Base-by-base conservation (phyloP, 2,113 vertebrate species). In the Sylvilagus bachmani region DNA sequence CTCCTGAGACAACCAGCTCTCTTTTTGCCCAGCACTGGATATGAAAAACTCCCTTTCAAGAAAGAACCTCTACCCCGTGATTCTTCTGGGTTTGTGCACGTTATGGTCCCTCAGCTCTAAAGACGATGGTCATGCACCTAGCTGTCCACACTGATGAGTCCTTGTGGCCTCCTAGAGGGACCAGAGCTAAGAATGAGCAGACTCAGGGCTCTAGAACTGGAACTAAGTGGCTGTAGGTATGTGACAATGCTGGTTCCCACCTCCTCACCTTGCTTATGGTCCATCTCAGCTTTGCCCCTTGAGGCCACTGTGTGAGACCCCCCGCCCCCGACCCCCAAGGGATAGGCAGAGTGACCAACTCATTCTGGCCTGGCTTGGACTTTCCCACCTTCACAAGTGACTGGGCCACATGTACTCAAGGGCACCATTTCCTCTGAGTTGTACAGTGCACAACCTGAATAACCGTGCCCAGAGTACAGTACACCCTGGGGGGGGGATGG, bases 381-480 rank as follows among this genome's bases (percentile, higher is more conserved):
- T 49, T 86, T 58, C 66, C 22, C 9, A 22, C 27, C 33, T 14
- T 36, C 17, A 4, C 38, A 17, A 22, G 29, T 12, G 24, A 4
- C 62, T 25, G 6, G 12, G 82, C n/a, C 5, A 25, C 10, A 0
- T 17, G 10, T 21, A 44, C 14, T 38, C 11, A 12, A 36, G 77
- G 67, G 36, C 82, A 38, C 14, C 14, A 21, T 25, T 66, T 21
- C 67, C 85, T 75, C 38, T 3, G 25, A 75, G 14, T 12, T 55
- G 62, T 22, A 33, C 51, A 27, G 80, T 16, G 36, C 3, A 19
- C 75, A 67, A 0, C 87, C 88, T 36, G 36, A 73, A 29, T 16
- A 36, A 5, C 64, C 6, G 8, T 0, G n/a, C 64, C 6, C n/a
- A 13, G n/a, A 55, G 25, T 10, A 16, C 2, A 1, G 6, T 22